A percentile compares a stretch with the other conserved stretches of the same genome.
phyloP scores from a whole-genome alignment of 1,140 invertebrate species.

The Atta texana region DNA sequence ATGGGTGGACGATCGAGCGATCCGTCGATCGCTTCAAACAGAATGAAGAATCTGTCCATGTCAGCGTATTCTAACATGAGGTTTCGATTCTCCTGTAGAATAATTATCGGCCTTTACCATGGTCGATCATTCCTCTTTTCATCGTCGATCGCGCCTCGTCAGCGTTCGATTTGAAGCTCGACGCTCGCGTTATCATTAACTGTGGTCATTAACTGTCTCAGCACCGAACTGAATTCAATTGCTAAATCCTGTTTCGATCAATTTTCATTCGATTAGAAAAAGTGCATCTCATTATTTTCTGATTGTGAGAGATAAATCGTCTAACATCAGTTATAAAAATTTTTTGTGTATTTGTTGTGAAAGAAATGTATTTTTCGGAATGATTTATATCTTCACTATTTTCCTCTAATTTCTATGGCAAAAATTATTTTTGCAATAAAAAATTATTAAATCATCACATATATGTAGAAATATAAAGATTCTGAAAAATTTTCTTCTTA shows the following conservation, averaged over 20 bases:
- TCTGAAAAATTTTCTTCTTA: background rate
- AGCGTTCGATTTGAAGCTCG: conserved; percentile 15
- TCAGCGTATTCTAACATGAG: conserved; percentile 6
- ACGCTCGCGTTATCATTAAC: conserved; percentile 36
- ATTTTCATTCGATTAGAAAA: background rate
- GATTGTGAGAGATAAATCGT: background rate
- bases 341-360: background rate
- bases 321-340: background rate
- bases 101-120: conserved; percentile 46
- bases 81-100: conserved; percentile 12
- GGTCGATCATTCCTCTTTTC: conserved; percentile 4
- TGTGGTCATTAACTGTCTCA: conserved; percentile 41
- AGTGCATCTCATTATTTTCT: background rate
- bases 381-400: background rate
- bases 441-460: background rate
- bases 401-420: background rate
- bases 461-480: background rate
- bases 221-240: conserved; percentile 1
- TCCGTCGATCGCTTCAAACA: conserved; percentile 33
- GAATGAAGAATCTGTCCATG: background rate
- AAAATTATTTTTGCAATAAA: background rate
- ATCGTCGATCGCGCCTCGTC: conserved; percentile 40
- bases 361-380: background rate
- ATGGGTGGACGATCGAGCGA: conserved; percentile 63
- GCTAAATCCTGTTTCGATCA: background rate